Evolutionary conservation across 2,797 vertebrate genomes (phyloP).

Genomic region (Bovichtus diacanthus): DNA sequence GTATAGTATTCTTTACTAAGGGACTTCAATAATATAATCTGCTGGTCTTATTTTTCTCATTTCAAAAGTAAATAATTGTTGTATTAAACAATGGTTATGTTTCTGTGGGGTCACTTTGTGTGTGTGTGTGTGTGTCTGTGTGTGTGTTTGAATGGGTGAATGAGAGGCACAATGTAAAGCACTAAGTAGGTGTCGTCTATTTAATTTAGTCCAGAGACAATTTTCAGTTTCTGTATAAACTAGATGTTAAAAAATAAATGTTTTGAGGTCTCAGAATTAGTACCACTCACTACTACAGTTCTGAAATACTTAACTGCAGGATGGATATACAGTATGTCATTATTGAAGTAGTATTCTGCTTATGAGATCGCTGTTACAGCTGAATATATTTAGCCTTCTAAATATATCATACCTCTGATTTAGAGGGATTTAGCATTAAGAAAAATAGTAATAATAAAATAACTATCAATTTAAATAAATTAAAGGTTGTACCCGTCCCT

Average conservation of each 20-base stretch:
- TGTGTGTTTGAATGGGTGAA: not conserved
- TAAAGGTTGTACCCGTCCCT: no score
- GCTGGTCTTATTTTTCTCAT: not conserved
- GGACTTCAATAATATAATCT: constrained; percentile 5
- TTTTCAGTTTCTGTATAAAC: not conserved
- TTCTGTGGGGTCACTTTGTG: not conserved
- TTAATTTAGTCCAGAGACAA: not conserved
- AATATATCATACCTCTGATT: not conserved
- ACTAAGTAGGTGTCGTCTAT: not conserved
- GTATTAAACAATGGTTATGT: constrained; percentile 29
- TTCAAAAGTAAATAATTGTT: constrained; percentile 26
- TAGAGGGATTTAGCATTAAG: not conserved
- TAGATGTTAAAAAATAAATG: not conserved
- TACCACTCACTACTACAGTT: not conserved
- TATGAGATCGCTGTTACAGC: not conserved
- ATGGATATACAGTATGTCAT: no score
- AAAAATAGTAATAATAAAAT: not conserved
- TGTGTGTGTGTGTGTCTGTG: not conserved
- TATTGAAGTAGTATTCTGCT: not conserved
- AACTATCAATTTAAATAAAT: not conserved
- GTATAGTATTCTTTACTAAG: constrained; percentile 13
- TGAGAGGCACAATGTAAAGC: not conserved
- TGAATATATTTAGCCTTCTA: not conserved
- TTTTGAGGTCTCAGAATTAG: not conserved
- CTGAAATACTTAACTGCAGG: no score